Conservation (phyloP, 2,797 vertebrate genomes). For the Phylloscopus collybita region DNA sequence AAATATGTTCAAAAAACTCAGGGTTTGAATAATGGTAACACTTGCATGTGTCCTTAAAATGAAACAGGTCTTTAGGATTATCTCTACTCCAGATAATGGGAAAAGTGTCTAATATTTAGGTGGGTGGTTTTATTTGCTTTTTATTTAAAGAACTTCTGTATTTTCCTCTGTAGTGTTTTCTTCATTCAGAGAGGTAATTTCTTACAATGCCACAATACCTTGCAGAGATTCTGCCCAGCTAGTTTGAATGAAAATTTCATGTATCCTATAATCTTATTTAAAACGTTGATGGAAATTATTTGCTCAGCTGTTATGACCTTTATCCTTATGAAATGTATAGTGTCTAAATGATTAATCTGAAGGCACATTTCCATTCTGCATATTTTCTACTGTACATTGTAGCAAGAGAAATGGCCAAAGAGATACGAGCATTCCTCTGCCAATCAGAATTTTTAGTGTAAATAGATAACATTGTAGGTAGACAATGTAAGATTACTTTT, state of each 20-base stretch:
- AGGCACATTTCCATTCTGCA: constrained; percentile 6
- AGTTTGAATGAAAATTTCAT: constrained; percentile 41
- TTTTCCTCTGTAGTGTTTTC: neutral
- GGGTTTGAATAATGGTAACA: neutral
- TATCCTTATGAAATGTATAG: constrained; percentile 66
- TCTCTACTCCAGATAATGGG: neutral
- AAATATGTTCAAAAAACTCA: neutral
- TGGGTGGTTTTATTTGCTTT: neutral
- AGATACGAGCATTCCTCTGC: neutral
- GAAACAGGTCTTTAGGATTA: neutral
- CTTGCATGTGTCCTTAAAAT: neutral
- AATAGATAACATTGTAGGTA: neutral
- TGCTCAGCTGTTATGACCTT: constrained; percentile 65
- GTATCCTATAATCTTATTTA: constrained; percentile 33
- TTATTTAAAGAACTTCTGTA: neutral
- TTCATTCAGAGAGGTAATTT: constrained; percentile 15
- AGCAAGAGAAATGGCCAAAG: neutral
- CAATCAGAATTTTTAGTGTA: neutral
- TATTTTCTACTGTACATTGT: neutral
- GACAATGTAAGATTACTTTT: neutral
- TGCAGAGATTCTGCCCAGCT: neutral
- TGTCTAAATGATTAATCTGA: constrained; percentile 56
- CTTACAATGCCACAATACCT: neutral
- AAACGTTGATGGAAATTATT: constrained; percentile 62
- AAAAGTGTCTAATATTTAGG: neutral